These are phyloP conservation scores for Alloscopus bannaensis DNA, from an alignment of 2,888 invertebrate genomes.

Conservation along the genomic window DNA sequence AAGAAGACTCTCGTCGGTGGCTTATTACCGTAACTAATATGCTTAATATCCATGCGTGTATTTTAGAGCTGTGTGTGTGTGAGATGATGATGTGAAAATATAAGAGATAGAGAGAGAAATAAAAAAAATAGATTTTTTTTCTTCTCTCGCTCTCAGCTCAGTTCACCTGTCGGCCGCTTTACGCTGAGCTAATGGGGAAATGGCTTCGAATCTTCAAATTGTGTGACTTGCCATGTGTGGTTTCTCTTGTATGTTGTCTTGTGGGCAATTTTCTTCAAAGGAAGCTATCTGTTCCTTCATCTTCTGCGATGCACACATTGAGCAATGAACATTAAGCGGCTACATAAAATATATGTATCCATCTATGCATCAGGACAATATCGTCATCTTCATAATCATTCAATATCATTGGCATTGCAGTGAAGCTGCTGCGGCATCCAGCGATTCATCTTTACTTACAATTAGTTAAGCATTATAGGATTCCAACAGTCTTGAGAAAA, in stretches of 20 bases:
- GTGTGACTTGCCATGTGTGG: slow-evolving; percentile 26
- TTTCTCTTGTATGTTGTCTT: background rate
- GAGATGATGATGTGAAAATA: slow-evolving; percentile 25
- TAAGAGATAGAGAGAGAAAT: slow-evolving; percentile 28
- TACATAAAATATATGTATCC: background rate
- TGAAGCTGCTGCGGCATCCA: slow-evolving; percentile 22
- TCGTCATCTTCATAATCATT: slow-evolving; percentile 50
- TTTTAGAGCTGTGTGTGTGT: slow-evolving; percentile 50
- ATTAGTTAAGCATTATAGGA: slow-evolving; percentile 64
- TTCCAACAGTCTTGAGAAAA: slow-evolving; percentile 58
- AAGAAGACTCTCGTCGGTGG: background rate
- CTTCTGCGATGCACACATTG: slow-evolving; percentile 37
- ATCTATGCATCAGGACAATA: no score
- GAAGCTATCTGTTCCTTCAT: slow-evolving; percentile 62
- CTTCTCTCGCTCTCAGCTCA: no score
- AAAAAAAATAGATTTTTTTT: slow-evolving; percentile 50
- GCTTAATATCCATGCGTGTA: slow-evolving; percentile 59
- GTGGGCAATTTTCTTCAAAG: slow-evolving; percentile 58
- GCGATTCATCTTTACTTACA: slow-evolving; percentile 56
- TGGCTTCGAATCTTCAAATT: no score
- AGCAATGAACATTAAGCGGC: slow-evolving; percentile 12
- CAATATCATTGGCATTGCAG: slow-evolving; percentile 35
- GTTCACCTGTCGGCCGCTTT: slow-evolving; percentile 60
- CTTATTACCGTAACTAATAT: slow-evolving; percentile 63
- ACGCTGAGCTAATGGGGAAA: no score